Evolutionary conservation across 1,140 invertebrate species (phyloP).

Genomic region (Oryzaephilus surinamensis): DNA sequence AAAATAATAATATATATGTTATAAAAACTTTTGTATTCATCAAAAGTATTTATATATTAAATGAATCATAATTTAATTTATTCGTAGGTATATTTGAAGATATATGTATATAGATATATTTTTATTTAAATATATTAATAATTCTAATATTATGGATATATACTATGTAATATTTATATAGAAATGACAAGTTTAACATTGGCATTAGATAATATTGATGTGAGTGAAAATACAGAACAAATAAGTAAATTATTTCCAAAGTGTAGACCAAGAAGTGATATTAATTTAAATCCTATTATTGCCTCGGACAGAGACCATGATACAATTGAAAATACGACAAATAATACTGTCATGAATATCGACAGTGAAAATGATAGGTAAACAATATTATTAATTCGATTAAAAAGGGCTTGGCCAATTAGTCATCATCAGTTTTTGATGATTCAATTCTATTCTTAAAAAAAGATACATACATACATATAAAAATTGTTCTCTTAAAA

Average conservation of each 20-base stretch:
- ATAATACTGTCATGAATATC: slow-evolving; percentile 33
- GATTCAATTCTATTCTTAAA: not conserved
- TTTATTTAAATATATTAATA: too few species aligned
- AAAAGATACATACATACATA: not conserved
- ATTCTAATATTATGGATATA: too few species aligned
- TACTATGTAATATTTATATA: too few species aligned
- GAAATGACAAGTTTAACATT: slow-evolving; percentile 41
- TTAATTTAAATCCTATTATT: slow-evolving; percentile 47
- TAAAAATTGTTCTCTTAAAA: not conserved
- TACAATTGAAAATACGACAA: slow-evolving; percentile 29
- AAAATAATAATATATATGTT: too few species aligned
- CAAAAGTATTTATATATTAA: too few species aligned
- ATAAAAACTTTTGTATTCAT: too few species aligned
- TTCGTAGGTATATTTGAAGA: too few species aligned
- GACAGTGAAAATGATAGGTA: slow-evolving; percentile 39
- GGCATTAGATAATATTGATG: slow-evolving; percentile 38
- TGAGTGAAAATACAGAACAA: slow-evolving; percentile 51
- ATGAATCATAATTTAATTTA: too few species aligned
- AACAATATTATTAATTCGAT: too few species aligned
- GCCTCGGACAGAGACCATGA: slow-evolving; percentile 32
- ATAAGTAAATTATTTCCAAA: slow-evolving; percentile 74
- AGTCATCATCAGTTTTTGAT: too few species aligned
- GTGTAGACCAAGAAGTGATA: slow-evolving; percentile 56
- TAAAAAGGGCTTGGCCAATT: too few species aligned
- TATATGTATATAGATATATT: too few species aligned